Evolutionary conservation across 2,113 vertebrate species (phyloP).

Genomic region (Plotosus lineatus): DNA sequence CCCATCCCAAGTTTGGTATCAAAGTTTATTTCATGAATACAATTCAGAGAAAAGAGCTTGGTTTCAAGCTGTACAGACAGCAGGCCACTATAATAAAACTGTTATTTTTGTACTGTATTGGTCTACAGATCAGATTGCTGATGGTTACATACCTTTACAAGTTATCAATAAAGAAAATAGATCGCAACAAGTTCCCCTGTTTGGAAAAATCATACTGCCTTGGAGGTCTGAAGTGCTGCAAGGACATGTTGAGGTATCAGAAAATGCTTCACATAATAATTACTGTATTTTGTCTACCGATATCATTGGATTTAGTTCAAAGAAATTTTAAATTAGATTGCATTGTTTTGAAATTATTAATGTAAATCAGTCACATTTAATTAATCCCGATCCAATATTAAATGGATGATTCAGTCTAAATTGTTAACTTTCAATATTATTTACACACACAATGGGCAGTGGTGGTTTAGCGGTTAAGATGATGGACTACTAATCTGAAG

Average conservation of each 20-base stretch:
- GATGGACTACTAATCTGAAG: too few species aligned
- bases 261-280: background rate
- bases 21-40: background rate
- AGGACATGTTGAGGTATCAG: conserved; percentile 64
- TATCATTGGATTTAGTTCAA: background rate
- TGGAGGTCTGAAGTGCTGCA: conserved; percentile 68
- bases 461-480: too few species aligned
- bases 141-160: conserved; percentile 60
- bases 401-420: too few species aligned
- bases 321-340: background rate
- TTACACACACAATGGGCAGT: too few species aligned
- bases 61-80: background rate
- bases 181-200: conserved; percentile 57
- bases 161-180: conserved; percentile 58
- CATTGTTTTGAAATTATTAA: background rate
- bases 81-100: background rate
- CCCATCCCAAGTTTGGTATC: background rate
- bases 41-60: background rate
- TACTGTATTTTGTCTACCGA: background rate
- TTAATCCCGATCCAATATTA: background rate
- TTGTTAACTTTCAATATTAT: too few species aligned
- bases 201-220: conserved; percentile 58
- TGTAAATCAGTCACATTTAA: background rate
- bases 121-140: conserved; percentile 64
- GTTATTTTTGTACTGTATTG: background rate